Conservation (phyloP, 2,888 invertebrate genomes). For the Drosophila diplacantha region DNA sequence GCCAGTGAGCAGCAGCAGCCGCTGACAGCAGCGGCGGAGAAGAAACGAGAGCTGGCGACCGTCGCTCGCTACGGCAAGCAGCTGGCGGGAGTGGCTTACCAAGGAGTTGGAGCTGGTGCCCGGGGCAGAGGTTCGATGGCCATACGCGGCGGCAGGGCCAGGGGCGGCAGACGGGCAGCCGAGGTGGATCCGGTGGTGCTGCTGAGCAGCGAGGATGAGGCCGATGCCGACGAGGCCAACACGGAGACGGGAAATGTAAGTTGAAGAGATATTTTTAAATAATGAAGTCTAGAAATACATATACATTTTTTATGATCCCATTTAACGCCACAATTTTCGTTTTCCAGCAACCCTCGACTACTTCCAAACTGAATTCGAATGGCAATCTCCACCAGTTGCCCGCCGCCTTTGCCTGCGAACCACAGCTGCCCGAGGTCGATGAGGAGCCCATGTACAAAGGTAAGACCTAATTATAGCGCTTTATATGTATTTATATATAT, state of each 20-base stretch:
- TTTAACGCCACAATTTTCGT: not conserved
- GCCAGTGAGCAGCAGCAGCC: slow-evolving; percentile 31
- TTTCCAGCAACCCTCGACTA: slow-evolving; percentile 38
- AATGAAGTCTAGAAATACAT: too few relatives aligned
- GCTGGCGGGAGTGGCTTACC: slow-evolving; percentile 33
- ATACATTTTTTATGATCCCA: not conserved
- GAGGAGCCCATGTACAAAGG: slow-evolving; percentile 72
- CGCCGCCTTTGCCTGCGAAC: slow-evolving; percentile 73
- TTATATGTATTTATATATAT: not conserved
- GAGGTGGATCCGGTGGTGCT: slow-evolving; percentile 85
- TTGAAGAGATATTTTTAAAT: not conserved
- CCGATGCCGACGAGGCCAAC: slow-evolving; percentile 77
- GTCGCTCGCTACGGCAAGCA: slow-evolving; percentile 42
- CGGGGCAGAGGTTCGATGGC: slow-evolving; percentile 56
- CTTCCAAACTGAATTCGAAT: slow-evolving; percentile 47
- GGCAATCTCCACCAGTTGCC: slow-evolving; percentile 44
- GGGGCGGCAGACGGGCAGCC: slow-evolving; percentile 78
- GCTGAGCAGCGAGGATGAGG: slow-evolving; percentile 85
- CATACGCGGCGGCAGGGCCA: slow-evolving; percentile 75
- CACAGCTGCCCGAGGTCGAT: slow-evolving; percentile 71
- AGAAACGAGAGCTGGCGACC: slow-evolving; percentile 58
- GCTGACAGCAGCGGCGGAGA: slow-evolving; percentile 55
- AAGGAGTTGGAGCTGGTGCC: slow-evolving; percentile 30
- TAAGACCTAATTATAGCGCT: slow-evolving; percentile 43
- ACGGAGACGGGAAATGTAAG: slow-evolving; percentile 64